phyloP scores from a whole-genome alignment of 2,888 invertebrate species.

The Aleiodes alternator region DNA sequence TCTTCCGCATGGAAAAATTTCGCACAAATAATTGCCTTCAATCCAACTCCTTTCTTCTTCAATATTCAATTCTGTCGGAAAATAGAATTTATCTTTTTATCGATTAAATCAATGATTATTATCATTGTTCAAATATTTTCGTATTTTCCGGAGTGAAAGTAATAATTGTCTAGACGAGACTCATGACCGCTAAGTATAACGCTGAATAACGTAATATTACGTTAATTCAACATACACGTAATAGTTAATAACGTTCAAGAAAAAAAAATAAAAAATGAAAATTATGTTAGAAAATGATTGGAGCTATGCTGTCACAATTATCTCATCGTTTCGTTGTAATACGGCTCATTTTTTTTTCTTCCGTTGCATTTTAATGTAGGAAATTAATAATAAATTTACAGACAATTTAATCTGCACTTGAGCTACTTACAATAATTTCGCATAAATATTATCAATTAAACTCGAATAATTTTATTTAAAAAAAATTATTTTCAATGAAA shows the following conservation, averaged over 20 bases:
- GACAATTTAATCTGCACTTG: constrained; percentile 1
- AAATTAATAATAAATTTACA: neutral
- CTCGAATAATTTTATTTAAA: neutral
- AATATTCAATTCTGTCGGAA: neutral
- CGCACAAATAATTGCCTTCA: too few relatives aligned
- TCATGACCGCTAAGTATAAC: constrained; percentile 17
- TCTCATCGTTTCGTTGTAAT: neutral
- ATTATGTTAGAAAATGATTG: constrained; percentile 14
- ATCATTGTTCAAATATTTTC: constrained; percentile 24
- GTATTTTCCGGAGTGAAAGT: constrained; percentile 23
- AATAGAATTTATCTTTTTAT: neutral
- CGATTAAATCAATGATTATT: constrained; percentile 1
- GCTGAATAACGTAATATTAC: constrained; percentile 22
- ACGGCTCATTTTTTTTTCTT: constrained; percentile 1
- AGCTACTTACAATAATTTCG: constrained; percentile 8
- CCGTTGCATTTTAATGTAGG: neutral
- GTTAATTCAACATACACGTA: neutral
- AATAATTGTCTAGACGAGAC: constrained; percentile 21
- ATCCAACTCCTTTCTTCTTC: too few relatives aligned
- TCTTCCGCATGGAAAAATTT: too few relatives aligned
- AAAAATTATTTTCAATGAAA: neutral
- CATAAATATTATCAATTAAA: neutral
- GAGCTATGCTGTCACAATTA: constrained; percentile 21
- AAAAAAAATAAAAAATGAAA: neutral
- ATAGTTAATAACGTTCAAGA: neutral